Evolutionary conservation across 2,797 vertebrate species (phyloP), one percentile per base, ranked within the genome.

Genomic region (Otolemur crassicaudatus): DNA sequence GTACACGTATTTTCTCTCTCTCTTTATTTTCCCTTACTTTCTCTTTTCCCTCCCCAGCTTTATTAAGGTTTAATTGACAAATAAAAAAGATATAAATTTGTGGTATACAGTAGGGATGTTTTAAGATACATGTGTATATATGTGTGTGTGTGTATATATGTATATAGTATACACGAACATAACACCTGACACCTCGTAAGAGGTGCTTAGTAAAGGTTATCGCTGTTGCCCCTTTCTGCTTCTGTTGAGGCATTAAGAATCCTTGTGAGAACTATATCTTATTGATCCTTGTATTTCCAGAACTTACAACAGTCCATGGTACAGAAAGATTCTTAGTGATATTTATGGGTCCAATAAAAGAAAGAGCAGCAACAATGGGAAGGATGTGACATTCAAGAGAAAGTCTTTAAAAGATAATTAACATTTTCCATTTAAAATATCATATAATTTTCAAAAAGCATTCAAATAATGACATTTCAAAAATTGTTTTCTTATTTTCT

Each of bases 401-500:
- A 69, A 13, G 23, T 60, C 34, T 83, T 86, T 65, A 91, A 81
- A 79, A 86, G n/a, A 73, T 49, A 93, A 82, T 86, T 86, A 49
- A 67, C 82, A 61, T 49, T 85, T 84, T 22, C 61, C 53, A 65
- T 76, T 91, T 72, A 88, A 77, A 84, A 37, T n/a, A 92, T n/a
- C 43, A 25, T 23, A 27, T 69, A 25, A 43, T 31, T 96, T 86
- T 56, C 20, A 61, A 76, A 89, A 91, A 53, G 13, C 70, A 81
- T 83, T 81, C 72, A 65, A 88, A 27, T 85, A 93, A 82, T 91
- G 75, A 70, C 75, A 87, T 97, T 96, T 96, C 25, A 96, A 80
- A 75, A 84, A 63, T 73, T 65, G 29, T 91, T 86, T 93, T 87
- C 58, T 83, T 77, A 80, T 96, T 95, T 88, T 79, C 84, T 94